Conservation (phyloP, 2,113 vertebrate genomes). For the Tupaia chinensis region DNA sequence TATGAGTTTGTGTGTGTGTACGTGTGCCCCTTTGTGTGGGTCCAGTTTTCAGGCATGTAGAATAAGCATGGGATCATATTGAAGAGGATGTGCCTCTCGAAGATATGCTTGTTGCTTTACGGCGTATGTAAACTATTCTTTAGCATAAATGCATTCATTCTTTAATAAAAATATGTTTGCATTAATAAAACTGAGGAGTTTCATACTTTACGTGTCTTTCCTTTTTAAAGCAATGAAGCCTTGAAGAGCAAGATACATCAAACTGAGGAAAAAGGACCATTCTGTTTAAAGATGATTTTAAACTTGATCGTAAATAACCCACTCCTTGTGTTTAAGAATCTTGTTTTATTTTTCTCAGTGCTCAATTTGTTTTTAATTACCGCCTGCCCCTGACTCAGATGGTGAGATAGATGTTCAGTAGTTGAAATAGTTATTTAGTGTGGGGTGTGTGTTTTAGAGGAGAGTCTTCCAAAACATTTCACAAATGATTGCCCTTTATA, state of each 20-base stretch:
- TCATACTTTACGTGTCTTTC: conserved; percentile 63
- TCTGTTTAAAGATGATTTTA: background rate
- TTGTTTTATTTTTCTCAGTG: background rate
- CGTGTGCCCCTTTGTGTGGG: conserved; percentile 38
- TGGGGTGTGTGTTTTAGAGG: background rate
- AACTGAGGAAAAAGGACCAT: background rate
- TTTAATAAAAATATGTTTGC: conserved; percentile 89
- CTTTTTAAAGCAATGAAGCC: conserved; percentile 36
- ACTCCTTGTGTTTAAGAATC: conserved; percentile 20
- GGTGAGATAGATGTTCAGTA: background rate
- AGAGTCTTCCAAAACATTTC: background rate
- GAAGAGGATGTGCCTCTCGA: conserved; percentile 80
- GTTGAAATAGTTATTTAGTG: background rate
- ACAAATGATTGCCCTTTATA: background rate
- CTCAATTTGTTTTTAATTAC: background rate
- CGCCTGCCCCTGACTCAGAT: background rate
- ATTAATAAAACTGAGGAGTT: conserved; percentile 79
- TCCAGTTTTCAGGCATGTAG: conserved; percentile 82
- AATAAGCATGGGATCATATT: conserved; percentile 80
- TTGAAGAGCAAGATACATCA: background rate
- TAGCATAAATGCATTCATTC: conserved; percentile 87
- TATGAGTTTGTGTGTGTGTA: conserved; percentile 64
- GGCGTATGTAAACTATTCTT: conserved; percentile 87
- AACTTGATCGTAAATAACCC: background rate
- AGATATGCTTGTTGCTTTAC: conserved; percentile 87